Evolutionary conservation across 2,797 vertebrate genomes (phyloP), one percentile per base, ranked within the genome.

Genomic region (Notoglanidium macrostoma): DNA sequence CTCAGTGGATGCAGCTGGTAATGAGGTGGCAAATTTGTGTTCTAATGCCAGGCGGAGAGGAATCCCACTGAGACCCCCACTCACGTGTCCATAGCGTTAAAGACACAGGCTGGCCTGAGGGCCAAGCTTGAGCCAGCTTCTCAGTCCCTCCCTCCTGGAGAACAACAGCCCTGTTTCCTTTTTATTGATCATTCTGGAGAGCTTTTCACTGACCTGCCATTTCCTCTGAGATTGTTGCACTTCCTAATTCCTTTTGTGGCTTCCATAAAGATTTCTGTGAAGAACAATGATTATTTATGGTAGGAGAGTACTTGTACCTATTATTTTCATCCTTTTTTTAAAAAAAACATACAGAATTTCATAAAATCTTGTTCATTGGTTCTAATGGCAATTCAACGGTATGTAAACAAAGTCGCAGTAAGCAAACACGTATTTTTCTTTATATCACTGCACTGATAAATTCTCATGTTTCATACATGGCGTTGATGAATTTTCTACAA

Each of bases 21-120:
- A 95, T 92, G 95, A 96, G 94, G 94, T 94, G 95, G 95, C 95
- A 96, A 96, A 96, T 95, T 93, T 94, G 94, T 94, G 94, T 94
- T 93, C 93, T 93, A 94, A 92, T 92, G 93, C 92, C 94, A 92
- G 89, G 93, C 90, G 92, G 95, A 94, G 94, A 94, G 94, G 94
- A 92, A 92, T 92, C 92, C 94, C 72, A 88, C 94, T 95, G 93
- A 90, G 65, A 91, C 88, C 88, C 83, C 86, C 55, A 55, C 55
- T 67, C 85, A 86, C 93, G 90, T 94, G 93, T 92, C 90, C 91
- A 91, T 90, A 92, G 91, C 91, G 89, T 94, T 93, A 95, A 93
- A 93, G 90, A 90, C 88, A 90, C 84, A 76, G 83, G 57, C 92
- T 93, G 57, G 63, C 73, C 86, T 26, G 19, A 89, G 86, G 90